Percentiles rank a stretch among this genome's conserved stretches.
phyloP scores from a whole-genome alignment of 2,888 invertebrate genomes.

The Didymodactylos carnosus region DNA sequence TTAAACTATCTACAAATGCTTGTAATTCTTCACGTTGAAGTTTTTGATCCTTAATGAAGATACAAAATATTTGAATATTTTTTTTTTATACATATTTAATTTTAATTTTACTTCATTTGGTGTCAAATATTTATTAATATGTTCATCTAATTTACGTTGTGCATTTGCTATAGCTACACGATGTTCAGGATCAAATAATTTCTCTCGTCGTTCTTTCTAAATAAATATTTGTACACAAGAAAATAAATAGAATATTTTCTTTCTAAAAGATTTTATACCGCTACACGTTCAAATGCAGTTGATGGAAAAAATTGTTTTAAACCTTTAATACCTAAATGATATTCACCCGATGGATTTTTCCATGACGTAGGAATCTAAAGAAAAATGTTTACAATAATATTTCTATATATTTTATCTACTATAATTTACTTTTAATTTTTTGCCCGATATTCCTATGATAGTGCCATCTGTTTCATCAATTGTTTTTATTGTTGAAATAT shows the following conservation, averaged over 20 bases:
- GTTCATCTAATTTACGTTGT: not conserved
- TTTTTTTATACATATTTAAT: not conserved
- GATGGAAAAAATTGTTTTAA: constrained; percentile 67
- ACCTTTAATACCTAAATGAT: constrained; percentile 65
- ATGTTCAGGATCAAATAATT: constrained; percentile 47
- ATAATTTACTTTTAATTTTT: constrained; percentile 54
- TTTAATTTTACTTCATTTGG: constrained; percentile 10
- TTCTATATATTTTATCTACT: not conserved
- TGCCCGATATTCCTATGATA: constrained; percentile 50
- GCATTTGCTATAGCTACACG: not conserved
- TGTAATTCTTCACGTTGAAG: constrained; percentile 69
- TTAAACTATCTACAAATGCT: constrained; percentile 59
- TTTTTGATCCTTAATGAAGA: constrained; percentile 47
- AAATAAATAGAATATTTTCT: constrained; percentile 63
- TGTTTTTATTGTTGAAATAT: constrained; percentile 49
- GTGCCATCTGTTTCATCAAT: constrained; percentile 48
- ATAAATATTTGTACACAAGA: constrained; percentile 41
- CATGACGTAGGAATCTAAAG: constrained; percentile 56
- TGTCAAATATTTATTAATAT: not conserved
- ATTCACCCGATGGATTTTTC: constrained; percentile 63
- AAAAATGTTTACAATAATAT: not conserved
- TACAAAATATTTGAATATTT: not conserved
- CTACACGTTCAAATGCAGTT: constrained; percentile 56
- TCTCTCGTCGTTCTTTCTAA: not conserved
- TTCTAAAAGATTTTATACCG: too few species aligned